Evolutionary conservation across 2,888 invertebrate genomes (phyloP), one percentile per base, ranked within the genome.

Genomic region (Oscheius onirici): DNA sequence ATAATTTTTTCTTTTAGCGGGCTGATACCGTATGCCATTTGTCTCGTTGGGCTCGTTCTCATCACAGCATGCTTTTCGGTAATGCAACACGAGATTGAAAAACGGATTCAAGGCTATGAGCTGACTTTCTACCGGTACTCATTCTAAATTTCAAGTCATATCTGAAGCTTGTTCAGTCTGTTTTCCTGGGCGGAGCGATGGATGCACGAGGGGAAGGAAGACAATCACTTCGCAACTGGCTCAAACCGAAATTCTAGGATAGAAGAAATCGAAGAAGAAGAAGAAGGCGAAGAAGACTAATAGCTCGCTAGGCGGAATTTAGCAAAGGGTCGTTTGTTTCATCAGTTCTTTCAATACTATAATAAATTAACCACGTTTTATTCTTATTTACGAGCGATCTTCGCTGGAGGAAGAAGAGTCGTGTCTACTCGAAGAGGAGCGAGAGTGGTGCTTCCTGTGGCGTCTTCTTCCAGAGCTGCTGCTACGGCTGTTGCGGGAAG

Each of bases 81-180:
- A 43, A 78, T 85, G 69, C 83, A 85, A 57, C 77, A 81, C 26
- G 76, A 77, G 22, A 81, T 85, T 44, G 85, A 85, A 54, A 65
- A 73, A 34, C 70, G 69, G 15, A 73, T 85, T 63, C 78, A 81
- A 26, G 72, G 76, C 1, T 83, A 76, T 44, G 84, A 84, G 65
- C 74, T 78, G 20, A 74, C 68, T 0, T 84, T 84, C 71, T 77
- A 77, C 54, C 74, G 70, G 79, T 79, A 58, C 40, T 8, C 17
- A 5, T 2, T 40, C 8, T 44, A 24, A 24, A 46, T 15, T 20
- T 8, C 41, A 22, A 10, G 11, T 8, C 15, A 43, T 24, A 10
- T 15, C 46, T 46, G 26, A n/a, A 24, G 0, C n/a, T n/a, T n/a
- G n/a, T 49, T 63, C 22, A 63, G 63, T 6, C n/a, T 63, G 3